phyloP scores from a whole-genome alignment of 2,797 vertebrate genomes.

The Bovichtus diacanthus region DNA sequence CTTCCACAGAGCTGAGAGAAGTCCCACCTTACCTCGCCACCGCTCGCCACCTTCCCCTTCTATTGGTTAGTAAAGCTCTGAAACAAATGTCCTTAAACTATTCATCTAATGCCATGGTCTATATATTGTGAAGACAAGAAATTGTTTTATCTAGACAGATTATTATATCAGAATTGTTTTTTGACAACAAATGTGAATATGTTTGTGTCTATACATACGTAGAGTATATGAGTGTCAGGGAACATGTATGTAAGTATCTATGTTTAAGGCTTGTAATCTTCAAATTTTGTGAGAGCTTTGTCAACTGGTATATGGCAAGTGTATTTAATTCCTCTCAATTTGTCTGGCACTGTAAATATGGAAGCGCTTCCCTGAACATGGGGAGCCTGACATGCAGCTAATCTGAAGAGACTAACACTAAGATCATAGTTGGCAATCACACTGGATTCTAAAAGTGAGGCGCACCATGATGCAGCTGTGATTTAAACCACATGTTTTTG shows the following conservation, averaged over 20 bases:
- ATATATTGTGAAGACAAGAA: conserved; percentile 1
- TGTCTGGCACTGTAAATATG: no score
- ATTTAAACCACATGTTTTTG: not conserved
- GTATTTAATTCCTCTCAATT: no score
- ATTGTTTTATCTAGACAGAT: no score
- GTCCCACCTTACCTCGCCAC: conserved; percentile 75
- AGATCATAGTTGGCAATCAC: not conserved
- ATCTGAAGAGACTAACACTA: not conserved
- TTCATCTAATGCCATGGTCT: not conserved
- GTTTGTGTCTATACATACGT: not conserved
- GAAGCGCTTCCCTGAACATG: not conserved
- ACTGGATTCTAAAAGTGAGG: not conserved
- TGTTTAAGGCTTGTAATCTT: not conserved
- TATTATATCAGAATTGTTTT: no score
- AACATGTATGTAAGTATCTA: not conserved
- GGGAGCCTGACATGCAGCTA: no score
- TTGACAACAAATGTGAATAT: not conserved
- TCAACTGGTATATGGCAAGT: not conserved
- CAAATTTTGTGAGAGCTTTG: no score
- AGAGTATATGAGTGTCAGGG: no score
- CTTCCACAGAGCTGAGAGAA: conserved; percentile 79
- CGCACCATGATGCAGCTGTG: not conserved
- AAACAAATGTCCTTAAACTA: not conserved
- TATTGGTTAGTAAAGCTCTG: conserved; percentile 46
- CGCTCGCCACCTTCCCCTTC: conserved; percentile 56